Evolutionary conservation across 1,140 invertebrate species (phyloP), one percentile per base, ranked within the genome.

Genomic region (Drosophila grimshawi): DNA sequence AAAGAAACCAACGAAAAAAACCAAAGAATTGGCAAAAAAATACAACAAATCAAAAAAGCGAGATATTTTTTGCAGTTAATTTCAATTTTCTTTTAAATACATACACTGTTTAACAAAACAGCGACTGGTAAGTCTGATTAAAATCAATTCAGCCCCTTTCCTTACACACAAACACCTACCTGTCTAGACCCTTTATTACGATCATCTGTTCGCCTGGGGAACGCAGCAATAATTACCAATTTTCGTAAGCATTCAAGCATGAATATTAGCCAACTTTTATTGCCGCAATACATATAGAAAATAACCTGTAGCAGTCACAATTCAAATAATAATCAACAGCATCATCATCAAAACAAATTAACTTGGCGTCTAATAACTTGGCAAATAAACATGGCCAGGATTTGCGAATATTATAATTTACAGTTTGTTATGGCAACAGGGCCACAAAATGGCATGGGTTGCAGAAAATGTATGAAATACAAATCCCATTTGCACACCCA

Each of bases 301-400:
- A 19, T 41, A 60, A 52, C 11, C 59, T 59, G 48, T 10, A 27
- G 39, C 52, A 52, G 5, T 46, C 45, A 49, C 70, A 66, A 60
- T 41, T 64, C 43, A 78, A 80, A 85, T 65, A 72, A 78, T 86
- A 67, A 81, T 73, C 56, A 72, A 32, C 33, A 62, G 69, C 27
- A 75, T 59, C 49, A 68, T 78, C 66, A 66, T 60, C 52, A 79
- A 89, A 80, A 74, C 59, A 88, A 89, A 89, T 88, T 80, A 78
- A 56, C 68, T 76, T 86, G 83, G 80, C 80, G 80, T 83, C 82
- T 69, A 43, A 11, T n/a, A n/a, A n/a, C n/a, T n/a, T n/a, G n/a
- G 35, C 57, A 49, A 19, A 19, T 45, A 41, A 56, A 69, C 52
- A 45, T 35, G 46, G 27, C n/a, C 27, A 30, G 51, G 62, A 43